Base-by-base conservation (phyloP, 2,113 vertebrate genomes). In the Aix galericulata region DNA sequence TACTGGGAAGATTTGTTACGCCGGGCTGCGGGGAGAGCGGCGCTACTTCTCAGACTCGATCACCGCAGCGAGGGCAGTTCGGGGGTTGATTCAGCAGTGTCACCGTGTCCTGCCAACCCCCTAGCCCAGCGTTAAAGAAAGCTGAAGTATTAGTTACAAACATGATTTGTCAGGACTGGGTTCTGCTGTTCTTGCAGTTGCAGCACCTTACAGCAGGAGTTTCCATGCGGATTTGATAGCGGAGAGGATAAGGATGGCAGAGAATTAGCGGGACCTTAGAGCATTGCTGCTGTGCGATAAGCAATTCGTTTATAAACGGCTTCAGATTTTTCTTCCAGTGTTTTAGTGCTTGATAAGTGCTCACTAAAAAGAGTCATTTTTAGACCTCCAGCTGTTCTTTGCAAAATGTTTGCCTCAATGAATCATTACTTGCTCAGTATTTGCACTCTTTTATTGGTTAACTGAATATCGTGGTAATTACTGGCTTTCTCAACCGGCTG, bases 81-180 rank as follows among this genome's bases (percentile, higher is more conserved):
- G 14, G 1, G 7, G 53, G 48, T 62, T 38, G 69, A 52, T 86
- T 80, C 44, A 31, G 38, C 26, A 11, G 62, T 7, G 60, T 64
- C 73, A 8, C 55, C 13, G 13, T 23, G 38, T 67, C 92, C 86
- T 71, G 40, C 78, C 73, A 78, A 85, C 60, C 73, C 63, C 60
- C 56, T 72, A 84, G 23, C 59, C 76, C 13, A 9, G 26, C 16
- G 87, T 42, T 94, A 58, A 68, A 78, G 89, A 53, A 83, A 26
- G 56, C 36, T 94, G 88, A 97, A 72, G 67, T 89, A 95, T 88
- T 91, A 80, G 77, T 72, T 91, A 68, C 66, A 85, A 97, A 95
- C 86, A 63, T 60, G 67, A 59, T 42, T 60, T 95, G 89, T 94
- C 95, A 91, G 92, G 79, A 56, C 75, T 29, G 10, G 69, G 38